A percentile compares a stretch with the other conserved stretches of the same genome.
Evolutionary conservation across 2,113 vertebrate genomes (phyloP).

Genomic region (Nothocercus nigrocapillus): DNA sequence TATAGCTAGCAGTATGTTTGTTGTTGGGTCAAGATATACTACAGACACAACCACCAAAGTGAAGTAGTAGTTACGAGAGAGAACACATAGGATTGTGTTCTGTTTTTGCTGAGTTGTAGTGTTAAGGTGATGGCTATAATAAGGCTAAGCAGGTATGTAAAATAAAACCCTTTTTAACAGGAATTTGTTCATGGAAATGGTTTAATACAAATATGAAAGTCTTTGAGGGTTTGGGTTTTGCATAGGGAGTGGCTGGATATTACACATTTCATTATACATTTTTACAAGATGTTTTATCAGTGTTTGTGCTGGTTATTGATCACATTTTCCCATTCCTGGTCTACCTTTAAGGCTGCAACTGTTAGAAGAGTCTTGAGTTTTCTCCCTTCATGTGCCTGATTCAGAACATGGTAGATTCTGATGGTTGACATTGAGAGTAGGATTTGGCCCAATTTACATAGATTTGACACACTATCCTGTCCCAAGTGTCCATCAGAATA

Average conservation of each 20-base stretch:
- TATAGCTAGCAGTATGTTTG: background rate
- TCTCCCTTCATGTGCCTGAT: slow-evolving; percentile 34
- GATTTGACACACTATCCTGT: slow-evolving; percentile 35
- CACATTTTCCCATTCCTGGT: slow-evolving; percentile 13
- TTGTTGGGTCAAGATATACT: background rate
- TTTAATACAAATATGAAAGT: background rate
- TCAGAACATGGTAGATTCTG: slow-evolving; percentile 36
- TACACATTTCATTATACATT: background rate
- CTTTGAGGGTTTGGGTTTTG: slow-evolving; percentile 29
- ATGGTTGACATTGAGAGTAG: slow-evolving; percentile 39
- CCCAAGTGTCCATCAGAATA: slow-evolving; percentile 47
- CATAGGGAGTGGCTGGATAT: background rate
- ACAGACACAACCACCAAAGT: background rate
- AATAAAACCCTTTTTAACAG: background rate
- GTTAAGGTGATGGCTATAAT: background rate
- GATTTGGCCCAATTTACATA: slow-evolving; percentile 62
- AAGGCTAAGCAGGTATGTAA: background rate
- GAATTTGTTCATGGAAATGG: slow-evolving; percentile 1
- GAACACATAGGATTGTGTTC: background rate
- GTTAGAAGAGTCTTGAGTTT: slow-evolving; percentile 46
- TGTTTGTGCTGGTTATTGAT: slow-evolving; percentile 37
- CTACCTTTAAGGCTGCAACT: slow-evolving; percentile 41
- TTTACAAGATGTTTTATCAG: background rate
- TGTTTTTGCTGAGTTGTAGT: background rate
- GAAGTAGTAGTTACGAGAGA: background rate